Percentiles rank a stretch among this genome's conserved stretches.
These are phyloP conservation scores for Drosophila punjabiensis DNA, from an alignment of 1,140 invertebrate species.

Conservation along the genomic window DNA sequence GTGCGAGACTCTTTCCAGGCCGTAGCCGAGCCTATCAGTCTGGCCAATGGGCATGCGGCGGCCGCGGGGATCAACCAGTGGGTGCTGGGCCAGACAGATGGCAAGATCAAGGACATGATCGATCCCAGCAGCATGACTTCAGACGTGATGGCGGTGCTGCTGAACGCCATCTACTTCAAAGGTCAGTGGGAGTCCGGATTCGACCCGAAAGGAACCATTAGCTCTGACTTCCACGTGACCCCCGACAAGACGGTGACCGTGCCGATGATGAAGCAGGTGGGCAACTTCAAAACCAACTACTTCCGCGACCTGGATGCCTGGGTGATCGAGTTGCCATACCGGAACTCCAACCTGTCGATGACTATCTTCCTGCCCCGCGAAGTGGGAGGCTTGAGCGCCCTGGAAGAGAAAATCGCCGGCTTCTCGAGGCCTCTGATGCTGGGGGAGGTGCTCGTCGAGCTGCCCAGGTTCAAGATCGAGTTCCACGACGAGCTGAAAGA, in stretches of 20 bases:
- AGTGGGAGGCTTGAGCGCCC: conserved; percentile 85
- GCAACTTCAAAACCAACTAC: conserved; percentile 56
- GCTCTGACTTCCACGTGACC: conserved; percentile 57
- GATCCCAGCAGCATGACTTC: conserved; percentile 60
- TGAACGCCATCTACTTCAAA: conserved; percentile 89
- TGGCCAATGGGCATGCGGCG: conserved; percentile 73
- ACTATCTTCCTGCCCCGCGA: conserved; percentile 86
- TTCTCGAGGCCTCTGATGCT: conserved; percentile 66
- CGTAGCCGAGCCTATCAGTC: conserved; percentile 85
- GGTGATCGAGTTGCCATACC: conserved; percentile 69
- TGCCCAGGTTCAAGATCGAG: conserved; percentile 89
- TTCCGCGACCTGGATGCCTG: conserved; percentile 59
- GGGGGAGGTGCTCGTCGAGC: conserved; percentile 85
- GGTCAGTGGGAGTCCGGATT: conserved; percentile 72
- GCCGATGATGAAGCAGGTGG: conserved; percentile 86
- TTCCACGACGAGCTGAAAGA: conserved; percentile 86
- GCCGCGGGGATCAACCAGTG: conserved; percentile 87
- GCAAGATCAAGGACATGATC: conserved; percentile 87
- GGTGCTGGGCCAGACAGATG: conserved; percentile 87
- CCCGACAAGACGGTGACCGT: conserved; percentile 70
- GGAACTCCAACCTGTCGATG: conserved; percentile 87
- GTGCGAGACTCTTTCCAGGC: conserved; percentile 65
- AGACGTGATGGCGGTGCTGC: conserved; percentile 86
- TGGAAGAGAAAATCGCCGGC: conserved; percentile 85
- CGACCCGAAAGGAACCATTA: conserved; percentile 21